phyloP scores from a whole-genome alignment of 2,888 invertebrate genomes.

The Lithosia quadra region DNA sequence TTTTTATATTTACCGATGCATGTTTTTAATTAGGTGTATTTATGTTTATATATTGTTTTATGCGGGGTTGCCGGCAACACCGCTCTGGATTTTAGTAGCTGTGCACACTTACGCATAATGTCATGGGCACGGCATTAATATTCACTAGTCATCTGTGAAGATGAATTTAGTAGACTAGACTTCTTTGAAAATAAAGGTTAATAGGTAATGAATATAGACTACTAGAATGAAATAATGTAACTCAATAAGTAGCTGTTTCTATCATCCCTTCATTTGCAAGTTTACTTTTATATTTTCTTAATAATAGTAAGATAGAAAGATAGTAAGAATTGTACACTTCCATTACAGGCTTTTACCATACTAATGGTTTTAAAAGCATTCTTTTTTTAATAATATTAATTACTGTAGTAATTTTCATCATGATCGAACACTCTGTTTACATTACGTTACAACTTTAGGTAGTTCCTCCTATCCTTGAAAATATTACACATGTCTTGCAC shows the following conservation, averaged over 20 bases:
- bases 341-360: not conserved
- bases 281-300: not conserved
- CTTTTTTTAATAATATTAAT: not conserved
- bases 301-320: too few species aligned
- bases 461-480: not conserved
- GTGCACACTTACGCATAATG: constrained; percentile 36
- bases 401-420: not conserved
- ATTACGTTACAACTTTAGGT: not conserved
- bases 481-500: constrained; percentile 5
- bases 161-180: not conserved
- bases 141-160: constrained; percentile 18
- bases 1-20: constrained; percentile 49
- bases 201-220: not conserved
- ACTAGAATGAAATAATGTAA: not conserved
- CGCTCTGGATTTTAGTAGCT: constrained; percentile 33
- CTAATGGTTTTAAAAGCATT: not conserved
- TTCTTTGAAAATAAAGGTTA: not conserved
- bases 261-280: not conserved
- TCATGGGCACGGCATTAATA: constrained; percentile 27
- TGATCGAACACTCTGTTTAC: not conserved
- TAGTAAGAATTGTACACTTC: too few species aligned
- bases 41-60: constrained; percentile 41
- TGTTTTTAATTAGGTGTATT: constrained; percentile 33
- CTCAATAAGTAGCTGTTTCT: not conserved
- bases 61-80: constrained; percentile 48